A percentile compares a stretch with the other conserved stretches of the same genome.
Conservation (phyloP, 2,888 invertebrate species). For the Clusia tigrina region DNA sequence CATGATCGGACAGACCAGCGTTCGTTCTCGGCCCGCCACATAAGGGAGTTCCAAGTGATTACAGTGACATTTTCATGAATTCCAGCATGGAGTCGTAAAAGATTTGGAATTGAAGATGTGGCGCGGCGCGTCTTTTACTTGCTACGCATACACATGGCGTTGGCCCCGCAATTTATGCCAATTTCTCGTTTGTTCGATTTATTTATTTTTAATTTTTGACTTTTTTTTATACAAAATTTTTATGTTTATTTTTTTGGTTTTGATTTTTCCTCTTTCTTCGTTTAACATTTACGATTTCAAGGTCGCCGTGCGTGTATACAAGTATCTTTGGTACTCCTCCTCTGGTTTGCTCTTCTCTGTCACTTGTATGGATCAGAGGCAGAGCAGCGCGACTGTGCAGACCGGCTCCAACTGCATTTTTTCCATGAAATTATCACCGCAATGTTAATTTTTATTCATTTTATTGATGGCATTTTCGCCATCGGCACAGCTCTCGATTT, state of each 20-base stretch:
- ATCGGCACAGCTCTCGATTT: conserved; percentile 23
- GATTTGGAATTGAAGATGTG: no score
- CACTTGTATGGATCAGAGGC: not conserved
- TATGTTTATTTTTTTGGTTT: conserved; percentile 12
- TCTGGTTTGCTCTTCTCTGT: not conserved
- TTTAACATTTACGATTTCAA: conserved; percentile 42
- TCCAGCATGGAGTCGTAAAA: no score
- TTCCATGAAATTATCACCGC: not conserved
- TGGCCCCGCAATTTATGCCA: conserved; percentile 3
- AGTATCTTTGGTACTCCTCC: not conserved
- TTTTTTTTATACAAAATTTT: no score
- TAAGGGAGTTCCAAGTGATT: no score
- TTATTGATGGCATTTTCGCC: not conserved
- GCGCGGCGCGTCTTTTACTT: no score
- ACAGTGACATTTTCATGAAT: no score
- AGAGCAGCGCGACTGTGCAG: not conserved
- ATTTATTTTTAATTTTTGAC: not conserved
- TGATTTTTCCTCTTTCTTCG: conserved; percentile 13
- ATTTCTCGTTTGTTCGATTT: conserved; percentile 3
- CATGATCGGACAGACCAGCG: no score
- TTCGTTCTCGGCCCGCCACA: no score
- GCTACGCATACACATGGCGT: no score
- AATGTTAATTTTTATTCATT: not conserved
- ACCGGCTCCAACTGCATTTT: not conserved
- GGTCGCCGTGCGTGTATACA: conserved; percentile 34